phyloP scores from a whole-genome alignment of 2,888 invertebrate genomes.

The Patella ulyssiponensis region DNA sequence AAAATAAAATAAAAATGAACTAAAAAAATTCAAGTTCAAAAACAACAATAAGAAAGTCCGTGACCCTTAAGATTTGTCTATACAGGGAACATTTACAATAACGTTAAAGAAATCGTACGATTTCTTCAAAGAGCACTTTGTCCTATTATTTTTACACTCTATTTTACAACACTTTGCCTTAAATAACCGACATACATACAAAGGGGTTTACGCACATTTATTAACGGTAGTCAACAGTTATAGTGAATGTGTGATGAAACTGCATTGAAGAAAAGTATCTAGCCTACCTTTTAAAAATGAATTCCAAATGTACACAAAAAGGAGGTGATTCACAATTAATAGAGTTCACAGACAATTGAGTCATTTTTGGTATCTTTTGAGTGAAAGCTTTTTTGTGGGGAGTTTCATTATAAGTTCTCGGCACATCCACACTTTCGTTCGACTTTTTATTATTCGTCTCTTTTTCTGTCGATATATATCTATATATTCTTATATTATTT shows the following conservation, averaged over 20 bases:
- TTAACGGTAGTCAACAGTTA: neutral
- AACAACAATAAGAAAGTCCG: neutral
- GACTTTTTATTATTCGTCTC: too few species aligned
- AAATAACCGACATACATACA: neutral
- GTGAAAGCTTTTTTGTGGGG: too few species aligned
- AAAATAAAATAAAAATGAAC: too few species aligned
- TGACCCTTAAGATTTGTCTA: slow-evolving; percentile 2
- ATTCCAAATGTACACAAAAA: slow-evolving; percentile 6
- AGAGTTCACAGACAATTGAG: slow-evolving; percentile 2
- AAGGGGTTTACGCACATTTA: slow-evolving; percentile 5
- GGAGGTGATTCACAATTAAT: neutral
- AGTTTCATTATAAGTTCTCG: too few species aligned
- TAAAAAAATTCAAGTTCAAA: neutral
- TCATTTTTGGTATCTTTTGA: neutral
- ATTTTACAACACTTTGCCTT: slow-evolving; percentile 8
- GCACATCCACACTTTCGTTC: too few species aligned
- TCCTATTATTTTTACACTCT: slow-evolving; percentile 7
- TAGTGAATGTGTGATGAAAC: too few species aligned
- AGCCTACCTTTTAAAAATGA: slow-evolving; percentile 9
- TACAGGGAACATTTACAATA: slow-evolving; percentile 10
- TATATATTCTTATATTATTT: too few species aligned
- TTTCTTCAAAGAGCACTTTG: slow-evolving; percentile 5
- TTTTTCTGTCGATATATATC: too few species aligned
- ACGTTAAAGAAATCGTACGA: neutral
- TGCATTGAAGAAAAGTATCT: neutral